Conservation (phyloP, 1,140 invertebrate genomes). For the Subanguina moxae region DNA sequence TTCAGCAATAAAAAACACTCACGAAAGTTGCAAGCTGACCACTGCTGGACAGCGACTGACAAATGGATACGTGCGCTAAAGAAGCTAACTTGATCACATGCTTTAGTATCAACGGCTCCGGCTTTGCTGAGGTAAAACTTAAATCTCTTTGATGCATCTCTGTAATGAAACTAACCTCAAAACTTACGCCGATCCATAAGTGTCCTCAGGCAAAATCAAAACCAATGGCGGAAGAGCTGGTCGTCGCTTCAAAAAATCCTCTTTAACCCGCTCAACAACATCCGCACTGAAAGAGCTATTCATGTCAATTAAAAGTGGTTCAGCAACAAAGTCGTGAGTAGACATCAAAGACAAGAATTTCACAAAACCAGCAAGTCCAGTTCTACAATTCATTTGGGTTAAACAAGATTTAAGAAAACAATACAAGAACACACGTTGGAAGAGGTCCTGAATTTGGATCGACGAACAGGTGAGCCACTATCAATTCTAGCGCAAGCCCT, state of each 20-base stretch:
- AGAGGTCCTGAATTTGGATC: neutral
- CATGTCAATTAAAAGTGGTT: constrained; percentile 7
- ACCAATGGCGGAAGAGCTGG: constrained; percentile 5
- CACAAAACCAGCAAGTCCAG: neutral
- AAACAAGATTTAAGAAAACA: no score
- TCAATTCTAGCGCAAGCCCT: constrained; percentile 3
- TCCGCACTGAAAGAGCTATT: constrained; percentile 4
- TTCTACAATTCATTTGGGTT: neutral
- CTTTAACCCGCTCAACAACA: neutral
- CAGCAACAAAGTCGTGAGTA: neutral
- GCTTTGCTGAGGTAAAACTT: constrained; percentile 2
- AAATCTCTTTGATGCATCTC: neutral
- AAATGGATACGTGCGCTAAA: neutral
- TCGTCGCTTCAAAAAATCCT: constrained; percentile 10
- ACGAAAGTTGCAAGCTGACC: no score
- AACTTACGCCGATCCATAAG: neutral
- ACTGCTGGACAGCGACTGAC: no score
- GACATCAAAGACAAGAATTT: neutral
- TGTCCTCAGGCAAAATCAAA: constrained; percentile 3
- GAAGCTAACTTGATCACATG: neutral
- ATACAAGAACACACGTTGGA: constrained; percentile 1
- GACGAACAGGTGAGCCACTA: neutral
- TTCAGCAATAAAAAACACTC: no score
- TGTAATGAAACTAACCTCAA: no score
- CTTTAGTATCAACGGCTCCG: neutral